Evolutionary conservation across 1,140 invertebrate genomes (phyloP).

Genomic region (Halesus radiatus): DNA sequence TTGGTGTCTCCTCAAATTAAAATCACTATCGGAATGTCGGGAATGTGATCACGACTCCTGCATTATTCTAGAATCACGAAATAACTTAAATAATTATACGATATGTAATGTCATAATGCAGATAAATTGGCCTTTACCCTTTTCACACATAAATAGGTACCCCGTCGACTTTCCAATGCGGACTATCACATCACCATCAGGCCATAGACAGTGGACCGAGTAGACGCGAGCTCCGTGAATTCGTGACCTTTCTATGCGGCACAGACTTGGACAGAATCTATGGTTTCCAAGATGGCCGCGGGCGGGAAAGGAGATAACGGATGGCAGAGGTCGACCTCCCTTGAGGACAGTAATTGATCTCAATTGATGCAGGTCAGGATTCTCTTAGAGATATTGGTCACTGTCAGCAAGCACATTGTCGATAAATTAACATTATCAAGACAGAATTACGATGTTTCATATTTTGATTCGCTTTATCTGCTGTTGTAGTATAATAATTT

Average conservation of each 20-base stretch:
- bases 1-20: too few relatives aligned
- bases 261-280: neutral
- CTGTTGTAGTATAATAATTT: too few relatives aligned
- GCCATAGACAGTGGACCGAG: too few relatives aligned
- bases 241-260: constrained; percentile 15
- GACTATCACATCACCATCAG: too few relatives aligned
- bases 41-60: too few relatives aligned
- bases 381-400: constrained; percentile 18
- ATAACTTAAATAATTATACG: too few relatives aligned
- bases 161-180: constrained; percentile 13
- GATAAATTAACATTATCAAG: too few relatives aligned
- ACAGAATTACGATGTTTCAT: too few relatives aligned
- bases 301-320: constrained; percentile 15
- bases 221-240: neutral
- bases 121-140: neutral
- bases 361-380: constrained; percentile 29
- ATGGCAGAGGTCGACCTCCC: constrained; percentile 26
- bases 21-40: too few relatives aligned
- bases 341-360: constrained; percentile 22
- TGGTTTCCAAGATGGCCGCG: constrained; percentile 13
- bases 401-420: neutral
- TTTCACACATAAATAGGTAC: neutral
- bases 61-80: too few relatives aligned
- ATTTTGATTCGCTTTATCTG: too few relatives aligned
- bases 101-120: too few relatives aligned